phyloP scores from a whole-genome alignment of 2,888 invertebrate species.

The Leucophenga maculata region DNA sequence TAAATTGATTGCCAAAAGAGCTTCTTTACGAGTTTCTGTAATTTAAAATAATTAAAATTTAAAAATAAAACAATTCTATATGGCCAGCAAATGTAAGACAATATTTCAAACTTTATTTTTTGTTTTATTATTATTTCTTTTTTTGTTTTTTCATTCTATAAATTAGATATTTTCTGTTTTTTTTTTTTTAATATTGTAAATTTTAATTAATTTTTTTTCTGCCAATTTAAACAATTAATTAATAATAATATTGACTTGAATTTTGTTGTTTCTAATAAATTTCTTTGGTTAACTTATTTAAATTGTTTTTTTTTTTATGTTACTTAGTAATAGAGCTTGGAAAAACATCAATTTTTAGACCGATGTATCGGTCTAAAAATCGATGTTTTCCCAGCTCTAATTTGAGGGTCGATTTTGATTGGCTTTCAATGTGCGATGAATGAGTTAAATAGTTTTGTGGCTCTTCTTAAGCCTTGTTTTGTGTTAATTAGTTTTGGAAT shows the following conservation, averaged over 20 bases:
- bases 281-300: too few species aligned
- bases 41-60: background rate
- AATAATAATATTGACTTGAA: too few species aligned
- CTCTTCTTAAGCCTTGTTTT: background rate
- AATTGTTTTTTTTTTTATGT: too few species aligned
- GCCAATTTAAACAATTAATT: too few species aligned
- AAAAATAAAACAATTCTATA: conserved; percentile 4
- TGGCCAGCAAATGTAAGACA: conserved; percentile 24
- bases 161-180: conserved; percentile 5
- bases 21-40: too few species aligned
- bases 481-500: background rate
- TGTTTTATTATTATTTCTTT: background rate
- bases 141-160: background rate
- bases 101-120: conserved; percentile 25
- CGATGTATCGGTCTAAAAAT: background rate
- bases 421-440: conserved; percentile 10
- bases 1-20: too few species aligned
- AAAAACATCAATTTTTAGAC: too few species aligned
- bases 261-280: too few species aligned
- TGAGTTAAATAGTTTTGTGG: background rate
- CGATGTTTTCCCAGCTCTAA: too few species aligned
- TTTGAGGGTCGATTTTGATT: conserved; percentile 12
- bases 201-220: background rate
- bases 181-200: too few species aligned
- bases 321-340: background rate